Evolutionary conservation across 2,797 vertebrate genomes (phyloP), one percentile per base, ranked within the genome.

Genomic region (Gadopsis bispinosus): DNA sequence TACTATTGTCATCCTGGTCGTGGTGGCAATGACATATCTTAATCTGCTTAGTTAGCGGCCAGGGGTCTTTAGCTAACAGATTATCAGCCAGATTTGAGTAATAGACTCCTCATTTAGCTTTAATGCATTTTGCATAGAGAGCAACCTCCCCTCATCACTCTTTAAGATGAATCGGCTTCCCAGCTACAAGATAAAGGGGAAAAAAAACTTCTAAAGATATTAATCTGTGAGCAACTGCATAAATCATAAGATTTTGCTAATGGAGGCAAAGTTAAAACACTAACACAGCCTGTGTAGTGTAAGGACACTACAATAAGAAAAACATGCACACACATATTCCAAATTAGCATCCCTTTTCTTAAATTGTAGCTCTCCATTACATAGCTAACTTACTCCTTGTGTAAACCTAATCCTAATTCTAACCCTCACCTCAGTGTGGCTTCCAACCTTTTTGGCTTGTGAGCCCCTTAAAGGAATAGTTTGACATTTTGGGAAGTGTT

Each of bases 81-180:
- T 97, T 96, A 97, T 96, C 95, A 95, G 93, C 83, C 93, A 95
- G 91, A 83, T 94, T 95, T 97, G 97, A 98, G 95, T 97, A 98
- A 98, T 98, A 97, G 96, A 98, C 96, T 97, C 95, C 96, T 97
- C 96, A 97, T 97, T 98, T 97, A 95, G 96, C 96, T 96, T 95
- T 97, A 97, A 98, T 97, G 97, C 94, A 93, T 97, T 97, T 97
- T 97, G 97, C 97, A 97, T 97, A 95, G 96, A 97, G 96, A 97
- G 95, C 96, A 96, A 96, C 96, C 95, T 96, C 92, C 95, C 94
- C 95, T 97, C 97, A 97, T 98, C 96, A 96, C 95, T 98, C 97
- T 97, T 97, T 89, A 97, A 97, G 97, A 98, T 97, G 95, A 98
- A 98, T 98, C 95, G 96, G 95, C 94, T 95, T 94, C 94, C 91